These are phyloP conservation scores for Ellobius talpinus DNA, from an alignment of 2,113 vertebrate genomes.

Conservation along the genomic window DNA sequence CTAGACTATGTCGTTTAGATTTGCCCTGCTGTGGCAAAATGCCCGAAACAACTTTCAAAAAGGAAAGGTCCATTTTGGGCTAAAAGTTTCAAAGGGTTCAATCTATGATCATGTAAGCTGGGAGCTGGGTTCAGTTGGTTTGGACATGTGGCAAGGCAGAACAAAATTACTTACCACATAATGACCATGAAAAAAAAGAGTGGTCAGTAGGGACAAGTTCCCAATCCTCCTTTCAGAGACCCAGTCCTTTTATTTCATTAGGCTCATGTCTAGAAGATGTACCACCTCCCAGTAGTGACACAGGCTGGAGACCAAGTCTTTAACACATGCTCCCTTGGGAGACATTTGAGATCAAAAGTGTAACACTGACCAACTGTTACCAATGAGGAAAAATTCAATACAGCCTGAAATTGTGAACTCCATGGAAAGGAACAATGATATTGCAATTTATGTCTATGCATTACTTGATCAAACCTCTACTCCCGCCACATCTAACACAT, in stretches of 20 bases:
- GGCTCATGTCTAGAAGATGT: neutral
- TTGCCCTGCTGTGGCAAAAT: neutral
- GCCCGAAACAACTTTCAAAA: neutral
- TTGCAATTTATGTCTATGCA: slow-evolving; percentile 12
- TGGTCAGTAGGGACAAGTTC: neutral
- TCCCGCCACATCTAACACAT: slow-evolving; percentile 1
- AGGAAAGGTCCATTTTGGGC: neutral
- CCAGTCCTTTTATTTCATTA: neutral
- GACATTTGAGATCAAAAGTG: neutral
- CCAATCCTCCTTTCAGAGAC: neutral
- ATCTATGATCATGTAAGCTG: neutral
- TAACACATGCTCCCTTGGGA: neutral
- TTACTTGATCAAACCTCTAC: neutral
- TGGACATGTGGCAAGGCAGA: neutral
- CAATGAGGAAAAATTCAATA: neutral
- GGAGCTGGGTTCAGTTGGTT: neutral
- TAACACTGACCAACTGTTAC: neutral
- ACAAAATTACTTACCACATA: neutral
- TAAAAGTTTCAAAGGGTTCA: neutral
- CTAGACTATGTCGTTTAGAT: neutral
- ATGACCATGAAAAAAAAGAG: neutral
- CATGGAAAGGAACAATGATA: neutral
- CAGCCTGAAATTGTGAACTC: neutral
- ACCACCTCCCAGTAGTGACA: neutral
- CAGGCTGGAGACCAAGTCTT: neutral